Conservation (phyloP, 2,113 vertebrate genomes). For the Neopipo cinnamomea region DNA sequence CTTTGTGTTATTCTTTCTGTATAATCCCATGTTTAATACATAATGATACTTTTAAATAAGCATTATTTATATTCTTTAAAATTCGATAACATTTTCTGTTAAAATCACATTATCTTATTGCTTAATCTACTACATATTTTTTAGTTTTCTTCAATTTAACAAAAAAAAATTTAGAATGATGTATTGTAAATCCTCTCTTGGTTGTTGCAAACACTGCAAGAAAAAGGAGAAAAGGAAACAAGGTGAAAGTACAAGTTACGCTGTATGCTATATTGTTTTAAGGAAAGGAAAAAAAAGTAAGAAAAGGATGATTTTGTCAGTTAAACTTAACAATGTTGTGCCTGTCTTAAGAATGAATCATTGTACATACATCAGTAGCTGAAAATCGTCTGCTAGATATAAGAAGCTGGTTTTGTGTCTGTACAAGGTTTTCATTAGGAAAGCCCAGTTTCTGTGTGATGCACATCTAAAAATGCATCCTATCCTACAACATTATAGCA, state of each 20-base stretch:
- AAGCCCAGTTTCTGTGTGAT: background rate
- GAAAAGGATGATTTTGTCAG: background rate
- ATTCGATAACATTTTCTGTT: background rate
- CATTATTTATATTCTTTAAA: background rate
- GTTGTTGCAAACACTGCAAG: background rate
- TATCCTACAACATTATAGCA: background rate
- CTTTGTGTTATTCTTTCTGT: background rate
- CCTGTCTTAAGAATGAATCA: background rate
- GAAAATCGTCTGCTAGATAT: background rate
- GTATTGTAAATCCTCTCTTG: background rate
- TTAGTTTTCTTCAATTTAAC: background rate
- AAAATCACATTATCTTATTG: background rate
- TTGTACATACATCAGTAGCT: background rate
- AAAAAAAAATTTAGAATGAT: background rate
- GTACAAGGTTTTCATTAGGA: background rate
- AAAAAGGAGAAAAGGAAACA: background rate
- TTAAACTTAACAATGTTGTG: background rate
- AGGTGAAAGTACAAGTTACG: background rate
- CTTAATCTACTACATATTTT: background rate
- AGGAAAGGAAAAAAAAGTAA: background rate
- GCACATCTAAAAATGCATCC: background rate
- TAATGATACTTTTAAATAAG: background rate
- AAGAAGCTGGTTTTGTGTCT: background rate
- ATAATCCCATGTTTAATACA: background rate
- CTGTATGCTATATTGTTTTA: background rate